Evolutionary conservation across 1,140 invertebrate genomes (phyloP), one percentile per base, ranked within the genome.

Genomic region (Listronotus oregonensis): DNA sequence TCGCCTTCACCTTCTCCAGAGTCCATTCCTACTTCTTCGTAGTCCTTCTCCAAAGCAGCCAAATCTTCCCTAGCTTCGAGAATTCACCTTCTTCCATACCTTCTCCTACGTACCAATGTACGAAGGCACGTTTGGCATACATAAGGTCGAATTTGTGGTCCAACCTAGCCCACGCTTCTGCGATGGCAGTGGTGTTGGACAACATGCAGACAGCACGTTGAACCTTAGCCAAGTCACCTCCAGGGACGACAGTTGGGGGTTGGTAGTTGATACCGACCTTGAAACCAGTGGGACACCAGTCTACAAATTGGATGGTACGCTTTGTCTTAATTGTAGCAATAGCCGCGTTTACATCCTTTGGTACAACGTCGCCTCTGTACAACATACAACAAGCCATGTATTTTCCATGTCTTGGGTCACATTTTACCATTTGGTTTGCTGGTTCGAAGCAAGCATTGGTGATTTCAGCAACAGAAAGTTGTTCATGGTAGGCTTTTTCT

Each of bases 341-440:
- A 37, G 92, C 90, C n/a, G 90, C 89, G 77, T 94, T 94, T 1
- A 94, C 91, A 77, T 94, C 92, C 74, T 94, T 95, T 0, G 92
- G 87, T n/a, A 85, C 84, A 17, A 85, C 84, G 71, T 85, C 84
- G 27, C 84, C 84, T 73, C 84, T 81, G 66, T 14, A 70, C 10
- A 66, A 42, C 46, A 85, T 88, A 83, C 89, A 87, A 82, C 92
- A 92, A 21, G 91, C 90, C 92, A 95, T 94, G 85, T 93, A 94
- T 75, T 94, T 94, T 67, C 92, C 93, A 78, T 92, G 88, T 71
- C 91, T 85, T 10, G 92, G 92, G 78, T 94, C 91, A 79, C 92
- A 94, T 79, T 94, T 94, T n/a, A 94, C 92, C 92, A 94, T 93
- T 84, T 94, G 92, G 82, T 93, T 94, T 73, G 88, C 87, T 39